Evolutionary conservation across 2,797 vertebrate species (phyloP).

Genomic region (Siniperca scherzeri): DNA sequence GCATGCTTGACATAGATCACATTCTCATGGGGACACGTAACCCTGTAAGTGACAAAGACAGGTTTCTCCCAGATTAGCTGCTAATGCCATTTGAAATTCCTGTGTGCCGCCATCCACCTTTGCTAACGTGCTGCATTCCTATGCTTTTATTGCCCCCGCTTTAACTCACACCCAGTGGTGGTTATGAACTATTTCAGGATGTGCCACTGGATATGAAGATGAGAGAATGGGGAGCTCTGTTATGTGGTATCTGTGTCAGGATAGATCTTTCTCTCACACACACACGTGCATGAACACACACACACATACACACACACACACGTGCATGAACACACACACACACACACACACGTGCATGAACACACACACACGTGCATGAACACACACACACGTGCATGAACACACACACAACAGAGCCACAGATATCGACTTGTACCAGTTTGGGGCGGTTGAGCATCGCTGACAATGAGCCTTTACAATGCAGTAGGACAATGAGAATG

Average conservation of each 20-base stretch:
- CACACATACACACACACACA: constrained; percentile 1
- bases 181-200: constrained; percentile 49
- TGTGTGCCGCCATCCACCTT: constrained; percentile 46
- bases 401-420: neutral
- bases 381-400: neutral
- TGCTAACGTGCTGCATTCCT: constrained; percentile 55
- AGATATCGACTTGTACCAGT: constrained; percentile 57
- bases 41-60: constrained; percentile 77
- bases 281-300: neutral
- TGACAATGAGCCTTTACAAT: constrained; percentile 61
- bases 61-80: constrained; percentile 76
- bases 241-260: constrained; percentile 49
- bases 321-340: neutral
- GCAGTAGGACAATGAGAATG: constrained; percentile 51
- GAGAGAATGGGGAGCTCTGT: constrained; percentile 48
- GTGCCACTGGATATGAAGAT: constrained; percentile 35
- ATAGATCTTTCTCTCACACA: constrained; percentile 13
- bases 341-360: too few species aligned
- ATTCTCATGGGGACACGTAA: constrained; percentile 79
- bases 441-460: constrained; percentile 26
- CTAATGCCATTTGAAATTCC: constrained; percentile 70
- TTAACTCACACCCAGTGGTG: constrained; percentile 39
- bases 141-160: constrained; percentile 45
- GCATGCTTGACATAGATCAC: constrained; percentile 78
- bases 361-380: neutral